Percentiles rank a stretch among this genome's conserved stretches.
phyloP scores from a whole-genome alignment of 2,888 invertebrate species.

The Alloplasta piceator region DNA sequence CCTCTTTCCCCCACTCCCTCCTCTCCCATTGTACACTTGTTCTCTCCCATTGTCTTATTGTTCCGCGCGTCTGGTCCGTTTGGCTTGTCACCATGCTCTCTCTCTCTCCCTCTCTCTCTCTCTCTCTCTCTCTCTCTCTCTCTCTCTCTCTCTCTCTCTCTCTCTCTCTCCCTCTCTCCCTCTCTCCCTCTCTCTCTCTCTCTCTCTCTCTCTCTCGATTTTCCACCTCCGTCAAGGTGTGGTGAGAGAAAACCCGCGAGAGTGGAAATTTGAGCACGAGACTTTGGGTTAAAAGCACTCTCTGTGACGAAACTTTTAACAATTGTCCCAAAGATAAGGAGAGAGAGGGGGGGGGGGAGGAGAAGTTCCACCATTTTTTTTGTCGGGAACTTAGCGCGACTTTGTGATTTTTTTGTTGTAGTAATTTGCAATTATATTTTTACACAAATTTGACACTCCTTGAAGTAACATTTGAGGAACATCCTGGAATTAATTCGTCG shows the following conservation, averaged over 20 bases:
- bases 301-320: conserved; percentile 14
- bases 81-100: conserved; percentile 55
- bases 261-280: conserved; percentile 34
- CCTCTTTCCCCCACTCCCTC: conserved; percentile 37
- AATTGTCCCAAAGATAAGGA: background rate
- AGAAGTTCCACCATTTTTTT: too few relatives aligned
- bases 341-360: too few relatives aligned
- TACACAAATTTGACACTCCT: too few relatives aligned
- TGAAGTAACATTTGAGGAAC: too few relatives aligned
- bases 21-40: conserved; percentile 77
- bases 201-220: background rate
- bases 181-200: conserved; percentile 28
- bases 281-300: conserved; percentile 21
- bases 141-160: background rate
- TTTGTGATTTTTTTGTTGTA: too few relatives aligned
- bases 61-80: conserved; percentile 70
- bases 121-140: conserved; percentile 19
- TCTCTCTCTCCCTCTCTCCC: background rate
- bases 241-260: background rate
- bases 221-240: too few relatives aligned
- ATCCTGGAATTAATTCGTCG: too few relatives aligned
- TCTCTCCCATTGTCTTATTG: conserved; percentile 78
- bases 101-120: conserved; percentile 22
- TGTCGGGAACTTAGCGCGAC: background rate
- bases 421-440: too few relatives aligned